Evolutionary conservation across 92 coral and sea anemone species (phyloP).

Genomic region (Parazoanthus swiftii): DNA sequence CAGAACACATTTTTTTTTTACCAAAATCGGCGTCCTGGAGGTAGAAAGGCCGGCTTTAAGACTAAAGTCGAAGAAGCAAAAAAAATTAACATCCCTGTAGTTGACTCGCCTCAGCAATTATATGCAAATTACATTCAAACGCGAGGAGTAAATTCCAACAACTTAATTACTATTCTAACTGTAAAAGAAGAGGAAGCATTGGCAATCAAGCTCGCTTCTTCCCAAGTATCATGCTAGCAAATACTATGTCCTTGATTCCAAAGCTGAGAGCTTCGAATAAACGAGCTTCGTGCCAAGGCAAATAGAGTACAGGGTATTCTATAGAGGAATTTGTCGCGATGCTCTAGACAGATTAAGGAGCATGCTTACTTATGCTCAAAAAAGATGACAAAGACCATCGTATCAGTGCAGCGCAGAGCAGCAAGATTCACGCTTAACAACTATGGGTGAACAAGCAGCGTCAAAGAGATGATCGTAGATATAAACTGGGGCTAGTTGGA

Average conservation of each 20-base stretch:
- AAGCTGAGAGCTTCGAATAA: background rate
- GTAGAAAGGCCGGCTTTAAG: constrained; percentile 25
- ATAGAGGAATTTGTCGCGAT: too few species aligned
- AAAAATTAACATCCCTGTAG: constrained; percentile 20
- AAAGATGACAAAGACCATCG: too few species aligned
- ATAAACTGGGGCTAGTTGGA: too few species aligned
- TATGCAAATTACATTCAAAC: constrained; percentile 5
- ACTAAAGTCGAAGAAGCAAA: constrained; percentile 28
- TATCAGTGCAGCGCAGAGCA: too few species aligned
- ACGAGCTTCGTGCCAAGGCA: too few species aligned
- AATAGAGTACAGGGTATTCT: too few species aligned
- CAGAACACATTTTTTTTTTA: background rate
- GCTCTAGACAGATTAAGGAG: too few species aligned
- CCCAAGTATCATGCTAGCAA: constrained; percentile 23
- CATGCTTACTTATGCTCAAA: too few species aligned
- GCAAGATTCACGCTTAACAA: too few species aligned
- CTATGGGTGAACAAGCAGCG: too few species aligned
- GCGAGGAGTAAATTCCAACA: constrained; percentile 25
- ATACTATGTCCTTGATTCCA: background rate
- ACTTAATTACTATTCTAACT: constrained; percentile 28
- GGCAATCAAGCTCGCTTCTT: constrained; percentile 2
- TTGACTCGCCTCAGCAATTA: constrained; percentile 3
- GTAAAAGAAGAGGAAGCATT: background rate
- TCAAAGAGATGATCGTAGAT: too few species aligned
- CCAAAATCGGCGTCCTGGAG: constrained; percentile 17